Base-by-base conservation (phyloP, 2,888 invertebrate species). In the Drosophila heteroneura region DNA sequence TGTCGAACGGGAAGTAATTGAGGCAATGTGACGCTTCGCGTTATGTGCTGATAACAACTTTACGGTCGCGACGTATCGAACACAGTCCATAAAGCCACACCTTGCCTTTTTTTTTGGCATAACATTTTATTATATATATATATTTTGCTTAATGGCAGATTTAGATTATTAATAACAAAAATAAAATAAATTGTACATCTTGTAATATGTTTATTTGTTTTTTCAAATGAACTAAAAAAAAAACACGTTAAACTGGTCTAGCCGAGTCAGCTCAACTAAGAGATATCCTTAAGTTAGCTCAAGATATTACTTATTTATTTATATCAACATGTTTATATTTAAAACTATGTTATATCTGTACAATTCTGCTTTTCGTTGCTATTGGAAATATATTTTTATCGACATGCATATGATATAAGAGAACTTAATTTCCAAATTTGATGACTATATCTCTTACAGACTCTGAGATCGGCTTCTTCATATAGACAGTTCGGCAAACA, bases 1-100 rank as follows among this genome's bases (percentile, higher is more conserved):
- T 44, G 56, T 52, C 37, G 62, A 37, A 72, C 62, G 64, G 76
- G 58, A 79, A 79, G 76, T 57, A 76, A 79, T 79, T 76, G 73
- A 41, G 59, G 67, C 69, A 79, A 79, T 78, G 79, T 70, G 70
- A 68, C 41, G 78, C 64, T 51, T 52, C 37, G 67, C 66, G 47
- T 68, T 67, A 68, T 70, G 57, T 12, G 32, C 41, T 59, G 79
- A 78, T 78, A 79, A 62, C 70, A 68, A 68, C 51, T 78, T 72
- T 56, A 39, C 37, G 22, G 37, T 52, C 67, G 26, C 63, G 7
- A 54, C 47, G 35, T 32, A 72, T 72, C 62, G 59, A 57, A 41
- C 47, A 56, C 30, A 59, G 47, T 57, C 77, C 64, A 68, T 61
- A 77, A 76, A 60, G 57, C 30, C 47, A 22, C 61, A 22, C 51